phyloP scores from a whole-genome alignment of 2,888 invertebrate species.

The Dorcus parallelipipedus region DNA sequence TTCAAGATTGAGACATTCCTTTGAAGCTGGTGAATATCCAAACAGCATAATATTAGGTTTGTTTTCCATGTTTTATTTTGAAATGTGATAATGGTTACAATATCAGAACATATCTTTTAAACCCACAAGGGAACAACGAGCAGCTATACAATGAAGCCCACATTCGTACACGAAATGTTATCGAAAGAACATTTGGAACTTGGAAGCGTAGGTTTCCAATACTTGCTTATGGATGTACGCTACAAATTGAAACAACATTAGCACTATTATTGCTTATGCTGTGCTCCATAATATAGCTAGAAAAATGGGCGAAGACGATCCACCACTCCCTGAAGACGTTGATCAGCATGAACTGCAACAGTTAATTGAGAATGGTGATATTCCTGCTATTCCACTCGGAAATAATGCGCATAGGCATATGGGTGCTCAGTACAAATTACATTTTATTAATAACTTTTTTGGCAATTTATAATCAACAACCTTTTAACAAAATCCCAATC shows the following conservation, averaged over 20 bases:
- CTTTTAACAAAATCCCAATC: no score
- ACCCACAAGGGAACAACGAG: background rate
- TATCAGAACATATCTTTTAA: background rate
- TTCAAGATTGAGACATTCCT: no score
- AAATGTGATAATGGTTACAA: background rate
- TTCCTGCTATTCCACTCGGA: background rate
- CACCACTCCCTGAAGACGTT: background rate
- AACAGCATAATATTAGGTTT: background rate
- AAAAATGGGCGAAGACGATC: background rate
- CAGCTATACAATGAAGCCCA: background rate
- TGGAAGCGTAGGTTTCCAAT: background rate
- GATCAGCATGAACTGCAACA: background rate
- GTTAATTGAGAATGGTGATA: background rate
- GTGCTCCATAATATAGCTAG: background rate
- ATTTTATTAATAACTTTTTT: no score
- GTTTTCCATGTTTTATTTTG: background rate
- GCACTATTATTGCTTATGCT: background rate
- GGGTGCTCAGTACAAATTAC: no score
- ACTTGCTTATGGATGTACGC: background rate
- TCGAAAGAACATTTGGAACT: background rate
- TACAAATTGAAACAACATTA: background rate
- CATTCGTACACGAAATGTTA: background rate
- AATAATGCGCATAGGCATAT: no score
- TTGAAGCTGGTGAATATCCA: no score
- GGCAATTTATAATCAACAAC: no score